phyloP scores from a whole-genome alignment of 2,797 vertebrate species.

The Mionectes olivaceus region DNA sequence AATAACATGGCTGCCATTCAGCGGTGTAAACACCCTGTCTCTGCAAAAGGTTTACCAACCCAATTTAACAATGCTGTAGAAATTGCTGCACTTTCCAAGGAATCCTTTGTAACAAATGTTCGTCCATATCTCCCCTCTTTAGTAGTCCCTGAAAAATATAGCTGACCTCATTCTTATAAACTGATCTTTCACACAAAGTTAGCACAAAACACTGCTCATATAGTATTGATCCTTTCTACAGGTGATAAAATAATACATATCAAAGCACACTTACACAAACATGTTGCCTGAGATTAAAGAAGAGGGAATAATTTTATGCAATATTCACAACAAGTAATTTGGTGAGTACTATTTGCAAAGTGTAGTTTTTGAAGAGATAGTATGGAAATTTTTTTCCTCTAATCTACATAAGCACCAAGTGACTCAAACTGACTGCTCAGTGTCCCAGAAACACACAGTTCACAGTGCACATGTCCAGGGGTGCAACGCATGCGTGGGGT shows the following conservation, averaged over 20 bases:
- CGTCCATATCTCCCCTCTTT: not conserved
- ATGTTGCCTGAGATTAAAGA: not conserved
- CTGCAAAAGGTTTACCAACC: not conserved
- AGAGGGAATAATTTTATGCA: not conserved
- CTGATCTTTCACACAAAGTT: not conserved
- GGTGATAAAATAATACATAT: not conserved
- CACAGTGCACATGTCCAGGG: not conserved
- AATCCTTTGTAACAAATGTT: not conserved
- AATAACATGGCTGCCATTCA: not conserved
- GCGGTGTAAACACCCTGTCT: not conserved
- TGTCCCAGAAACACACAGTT: not conserved
- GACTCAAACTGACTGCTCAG: not conserved
- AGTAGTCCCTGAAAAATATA: not conserved
- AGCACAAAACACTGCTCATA: not conserved
- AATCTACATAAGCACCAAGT: not conserved
- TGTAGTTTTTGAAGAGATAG: not conserved
- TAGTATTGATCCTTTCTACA: not conserved
- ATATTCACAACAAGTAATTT: not conserved
- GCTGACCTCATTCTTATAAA: not conserved
- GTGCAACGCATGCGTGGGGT: not conserved
- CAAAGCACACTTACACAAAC: not conserved
- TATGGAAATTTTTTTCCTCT: not conserved
- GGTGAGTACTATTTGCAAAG: not conserved
- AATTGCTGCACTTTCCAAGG: not conserved
- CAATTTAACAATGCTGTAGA: not conserved